phyloP scores from a whole-genome alignment of 2,113 vertebrate species.

The Rattus norvegicus region DNA sequence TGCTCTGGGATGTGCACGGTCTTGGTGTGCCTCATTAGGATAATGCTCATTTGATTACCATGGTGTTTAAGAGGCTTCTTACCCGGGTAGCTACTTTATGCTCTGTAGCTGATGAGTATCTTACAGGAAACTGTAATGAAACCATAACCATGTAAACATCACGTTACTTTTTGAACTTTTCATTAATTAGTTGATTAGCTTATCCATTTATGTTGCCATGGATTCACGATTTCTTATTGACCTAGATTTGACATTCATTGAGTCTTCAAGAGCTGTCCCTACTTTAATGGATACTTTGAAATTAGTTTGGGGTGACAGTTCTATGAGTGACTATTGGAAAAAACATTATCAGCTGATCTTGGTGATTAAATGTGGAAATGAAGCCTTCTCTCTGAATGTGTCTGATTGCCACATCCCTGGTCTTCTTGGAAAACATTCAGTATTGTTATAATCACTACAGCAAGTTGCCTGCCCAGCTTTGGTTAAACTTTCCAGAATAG shows the following conservation, averaged over 20 bases:
- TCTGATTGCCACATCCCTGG: not conserved
- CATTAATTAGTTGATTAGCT: not conserved
- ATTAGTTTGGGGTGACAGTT: not conserved
- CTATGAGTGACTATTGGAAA: not conserved
- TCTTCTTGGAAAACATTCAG: not conserved
- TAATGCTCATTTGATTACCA: not conserved
- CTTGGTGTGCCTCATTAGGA: not conserved
- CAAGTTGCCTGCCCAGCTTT: not conserved
- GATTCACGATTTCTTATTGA: not conserved
- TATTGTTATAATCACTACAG: not conserved
- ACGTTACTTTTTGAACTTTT: not conserved
- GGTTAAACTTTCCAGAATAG: not conserved
- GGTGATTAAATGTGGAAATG: not conserved
- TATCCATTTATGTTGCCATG: not conserved
- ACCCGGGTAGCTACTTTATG: not conserved
- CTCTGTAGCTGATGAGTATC: not conserved
- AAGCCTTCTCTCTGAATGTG: not conserved
- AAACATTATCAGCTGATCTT: not conserved
- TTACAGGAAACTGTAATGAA: not conserved
- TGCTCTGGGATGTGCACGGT: fast-evolving
- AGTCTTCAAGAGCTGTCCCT: not conserved
- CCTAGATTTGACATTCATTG: not conserved
- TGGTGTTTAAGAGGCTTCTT: not conserved
- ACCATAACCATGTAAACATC: not conserved
- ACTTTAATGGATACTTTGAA: not conserved